Conservation (phyloP, 1,140 invertebrate genomes). For the Hirudo medicinalis region DNA sequence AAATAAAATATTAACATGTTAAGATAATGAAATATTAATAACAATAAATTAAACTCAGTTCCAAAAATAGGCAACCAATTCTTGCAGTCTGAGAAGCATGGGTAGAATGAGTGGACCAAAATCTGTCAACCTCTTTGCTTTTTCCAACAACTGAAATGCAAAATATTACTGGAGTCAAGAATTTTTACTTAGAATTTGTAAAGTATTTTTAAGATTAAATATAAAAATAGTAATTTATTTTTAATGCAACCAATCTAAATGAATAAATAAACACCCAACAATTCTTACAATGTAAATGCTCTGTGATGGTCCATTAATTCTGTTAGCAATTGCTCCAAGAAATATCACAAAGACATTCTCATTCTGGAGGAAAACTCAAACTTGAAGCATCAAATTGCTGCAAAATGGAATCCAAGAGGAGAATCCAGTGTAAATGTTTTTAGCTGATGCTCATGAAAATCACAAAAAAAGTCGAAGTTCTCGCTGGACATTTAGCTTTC, state of each 20-base stretch:
- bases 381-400: conserved; percentile 47
- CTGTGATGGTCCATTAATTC: conserved; percentile 27
- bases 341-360: conserved; percentile 56
- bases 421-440: too few species aligned
- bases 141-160: conserved; percentile 53
- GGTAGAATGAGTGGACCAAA: conserved; percentile 58
- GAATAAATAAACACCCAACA: conserved; percentile 11
- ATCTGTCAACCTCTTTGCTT: conserved; percentile 59
- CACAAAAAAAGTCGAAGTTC: too few species aligned
- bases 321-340: conserved; percentile 35
- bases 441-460: too few species aligned
- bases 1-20: neutral
- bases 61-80: conserved; percentile 45
- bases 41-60: neutral
- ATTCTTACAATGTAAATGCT: conserved; percentile 38
- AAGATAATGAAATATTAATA: neutral
- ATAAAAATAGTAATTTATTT: neutral
- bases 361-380: conserved; percentile 42
- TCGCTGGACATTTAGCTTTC: too few species aligned
- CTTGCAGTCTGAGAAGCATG: conserved; percentile 55
- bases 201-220: neutral
- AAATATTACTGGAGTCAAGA: neutral
- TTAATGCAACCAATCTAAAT: neutral
- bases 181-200: neutral
- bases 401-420: conserved; percentile 63